These are phyloP conservation scores for Helleia helle DNA, from an alignment of 2,888 invertebrate genomes.

Conservation along the genomic window DNA sequence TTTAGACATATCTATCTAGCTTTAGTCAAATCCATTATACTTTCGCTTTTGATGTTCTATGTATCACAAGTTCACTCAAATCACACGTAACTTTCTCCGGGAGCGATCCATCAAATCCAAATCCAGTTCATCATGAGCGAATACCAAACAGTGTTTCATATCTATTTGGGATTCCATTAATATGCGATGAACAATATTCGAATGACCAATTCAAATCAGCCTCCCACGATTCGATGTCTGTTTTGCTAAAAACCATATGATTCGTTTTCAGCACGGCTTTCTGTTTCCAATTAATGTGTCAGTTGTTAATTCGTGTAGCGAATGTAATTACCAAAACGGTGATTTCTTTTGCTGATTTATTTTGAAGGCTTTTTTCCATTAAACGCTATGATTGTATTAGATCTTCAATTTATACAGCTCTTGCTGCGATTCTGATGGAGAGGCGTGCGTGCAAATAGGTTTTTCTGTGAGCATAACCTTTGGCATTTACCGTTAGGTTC, in stretches of 20 bases:
- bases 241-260: constrained; percentile 2
- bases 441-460: constrained; percentile 38
- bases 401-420: constrained; percentile 25
- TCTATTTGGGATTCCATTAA: background rate
- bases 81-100: background rate
- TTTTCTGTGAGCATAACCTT: constrained; percentile 23
- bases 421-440: constrained; percentile 39
- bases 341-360: constrained; percentile 4
- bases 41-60: background rate
- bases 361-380: constrained; percentile 3
- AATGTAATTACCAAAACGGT: constrained; percentile 10
- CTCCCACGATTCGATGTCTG: constrained; percentile 8
- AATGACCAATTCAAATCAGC: constrained; percentile 1
- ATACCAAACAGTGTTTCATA: background rate
- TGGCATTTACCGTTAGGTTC: constrained; percentile 28
- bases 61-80: background rate
- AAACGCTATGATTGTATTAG: constrained; percentile 3
- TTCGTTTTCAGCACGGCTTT: background rate
- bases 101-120: background rate
- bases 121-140: background rate
- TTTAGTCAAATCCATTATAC: too few species aligned
- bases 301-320: constrained; percentile 6
- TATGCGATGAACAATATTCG: background rate
- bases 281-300: constrained; percentile 4
- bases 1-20: too few species aligned